Conservation (phyloP, 1,140 invertebrate genomes). For the Pogonognathellus flavescens region DNA sequence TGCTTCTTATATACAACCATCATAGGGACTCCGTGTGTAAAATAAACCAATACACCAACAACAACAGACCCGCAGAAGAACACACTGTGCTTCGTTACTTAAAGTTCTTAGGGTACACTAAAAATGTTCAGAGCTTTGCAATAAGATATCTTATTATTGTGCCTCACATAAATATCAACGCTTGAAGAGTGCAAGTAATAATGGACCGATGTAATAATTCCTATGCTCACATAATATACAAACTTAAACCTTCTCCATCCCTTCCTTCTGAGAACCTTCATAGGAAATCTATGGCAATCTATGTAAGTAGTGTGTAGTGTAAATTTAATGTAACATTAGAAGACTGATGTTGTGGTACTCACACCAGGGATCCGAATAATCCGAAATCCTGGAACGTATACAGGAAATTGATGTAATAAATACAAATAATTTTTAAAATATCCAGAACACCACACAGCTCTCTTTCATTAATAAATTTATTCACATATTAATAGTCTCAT, state of each 20-base stretch:
- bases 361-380: too few relatives aligned
- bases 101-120: background rate
- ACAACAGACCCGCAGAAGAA: too few relatives aligned
- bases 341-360: too few relatives aligned
- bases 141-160: slow-evolving; percentile 32
- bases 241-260: background rate
- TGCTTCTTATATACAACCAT: background rate
- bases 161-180: slow-evolving; percentile 12
- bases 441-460: too few relatives aligned
- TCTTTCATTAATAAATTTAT: too few relatives aligned
- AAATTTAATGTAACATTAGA: too few relatives aligned
- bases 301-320: too few relatives aligned
- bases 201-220: slow-evolving; percentile 9
- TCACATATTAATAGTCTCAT: too few relatives aligned
- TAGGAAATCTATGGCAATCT: background rate
- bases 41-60: background rate
- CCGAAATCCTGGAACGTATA: too few relatives aligned
- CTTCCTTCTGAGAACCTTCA: background rate
- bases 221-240: background rate
- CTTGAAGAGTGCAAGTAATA: background rate
- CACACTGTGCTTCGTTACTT: too few relatives aligned
- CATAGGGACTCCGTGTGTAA: background rate
- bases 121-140: background rate
- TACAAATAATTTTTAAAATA: too few relatives aligned
- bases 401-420: too few relatives aligned